Base-by-base conservation (phyloP, 1,140 invertebrate genomes). In the Zaprionus kolodkinae region DNA sequence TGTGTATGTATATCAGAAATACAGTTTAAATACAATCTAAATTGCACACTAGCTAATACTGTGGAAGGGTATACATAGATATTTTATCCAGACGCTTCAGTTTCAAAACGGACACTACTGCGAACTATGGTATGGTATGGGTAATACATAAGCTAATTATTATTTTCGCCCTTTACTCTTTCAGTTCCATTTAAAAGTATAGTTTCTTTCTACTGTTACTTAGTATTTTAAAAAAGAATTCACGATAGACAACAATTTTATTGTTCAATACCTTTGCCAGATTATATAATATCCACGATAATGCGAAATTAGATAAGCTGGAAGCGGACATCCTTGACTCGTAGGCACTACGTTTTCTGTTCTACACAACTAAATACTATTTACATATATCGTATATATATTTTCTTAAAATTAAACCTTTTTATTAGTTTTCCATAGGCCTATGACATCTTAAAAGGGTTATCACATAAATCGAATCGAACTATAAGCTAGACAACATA, bases 41-140 rank as follows among this genome's bases (percentile, higher is more conserved):
- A 75, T 75, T 75, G 72, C 72, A 75, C 67, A 70, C 67, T 75
- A 71, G 64, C 56, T 75, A 75, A 75, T 75, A 75, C 72, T 75
- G 72, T 75, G 67, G 59, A 61, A 71, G 40, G 27, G 25, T 56
- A 21, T 21, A n/a, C n/a, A n/a, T n/a, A n/a, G n/a, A n/a, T n/a
- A 1, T 66, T 59, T 54, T 60, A 67, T 54, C 15, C 63, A 67
- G 63, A 54, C 40, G 40, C 7, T 15, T 45, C 40, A 15, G 40
- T 50, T 50, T 25, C 17, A 25, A 25, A 50, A 50, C 40, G 40
- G n/a, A 45, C 45, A 50, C 10, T 25, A 21, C 15, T 25, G 45
- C 4, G 45, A 21, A 21, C 15, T 48, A 48, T 48, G 0, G n/a
- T n/a, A n/a, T n/a, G n/a, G n/a, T 38, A 38, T 33, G 30, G 38